A percentile compares a stretch with the other conserved stretches of the same genome.
Conservation (phyloP, 2,113 vertebrate species). For the Carettochelys insculpta region DNA sequence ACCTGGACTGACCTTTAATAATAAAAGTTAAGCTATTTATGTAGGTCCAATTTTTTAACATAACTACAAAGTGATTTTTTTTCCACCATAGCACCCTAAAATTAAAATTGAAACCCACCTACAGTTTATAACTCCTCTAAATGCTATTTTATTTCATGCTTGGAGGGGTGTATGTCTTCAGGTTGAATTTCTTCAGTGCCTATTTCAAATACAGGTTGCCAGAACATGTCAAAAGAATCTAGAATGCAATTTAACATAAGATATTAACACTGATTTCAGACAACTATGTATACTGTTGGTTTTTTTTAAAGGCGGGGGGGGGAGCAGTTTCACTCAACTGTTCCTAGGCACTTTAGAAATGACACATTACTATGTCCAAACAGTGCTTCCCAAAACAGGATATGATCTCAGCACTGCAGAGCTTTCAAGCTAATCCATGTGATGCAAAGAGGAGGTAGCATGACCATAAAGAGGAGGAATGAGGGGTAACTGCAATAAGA, state of each 20-base stretch:
- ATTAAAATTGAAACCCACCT: background rate
- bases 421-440: background rate
- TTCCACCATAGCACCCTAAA: background rate
- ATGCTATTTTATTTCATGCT: background rate
- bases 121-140: background rate
- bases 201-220: background rate
- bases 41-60: background rate
- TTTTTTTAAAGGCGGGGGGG: background rate
- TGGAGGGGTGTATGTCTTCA: background rate
- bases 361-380: background rate
- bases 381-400: background rate
- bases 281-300: background rate
- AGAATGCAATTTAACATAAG: no score
- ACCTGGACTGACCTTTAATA: background rate
- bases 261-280: background rate
- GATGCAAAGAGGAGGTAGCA: background rate
- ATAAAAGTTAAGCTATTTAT: no score
- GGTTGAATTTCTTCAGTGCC: background rate
- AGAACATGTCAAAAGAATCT: no score
- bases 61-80: background rate
- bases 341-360: background rate
- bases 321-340: background rate
- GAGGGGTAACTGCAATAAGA: background rate
- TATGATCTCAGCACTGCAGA: background rate
- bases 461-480: background rate